A percentile compares a stretch with the other conserved stretches of the same genome.
Conservation (phyloP, 2,888 invertebrate species). For the Iphiclides podalirius region DNA sequence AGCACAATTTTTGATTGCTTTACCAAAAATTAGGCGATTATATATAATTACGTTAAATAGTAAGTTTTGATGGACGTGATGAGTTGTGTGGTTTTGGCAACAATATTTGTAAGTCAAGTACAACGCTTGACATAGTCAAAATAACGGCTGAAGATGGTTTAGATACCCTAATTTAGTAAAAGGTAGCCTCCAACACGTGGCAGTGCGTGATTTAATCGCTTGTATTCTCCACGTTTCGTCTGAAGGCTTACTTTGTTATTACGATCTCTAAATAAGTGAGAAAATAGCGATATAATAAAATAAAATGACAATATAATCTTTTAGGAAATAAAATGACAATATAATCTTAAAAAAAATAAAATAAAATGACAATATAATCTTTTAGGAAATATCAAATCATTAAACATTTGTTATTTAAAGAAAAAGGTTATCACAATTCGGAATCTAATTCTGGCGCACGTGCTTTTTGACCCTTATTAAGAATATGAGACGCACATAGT, state of each 20-base stretch:
- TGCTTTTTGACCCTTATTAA: slow-evolving; percentile 38
- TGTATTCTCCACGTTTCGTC: too few relatives aligned
- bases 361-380: too few relatives aligned
- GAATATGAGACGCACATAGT: too few relatives aligned
- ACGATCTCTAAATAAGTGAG: too few relatives aligned
- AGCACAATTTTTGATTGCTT: slow-evolving; percentile 56
- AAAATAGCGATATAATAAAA: too few relatives aligned
- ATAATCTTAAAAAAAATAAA: too few relatives aligned
- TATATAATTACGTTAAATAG: slow-evolving; percentile 23
- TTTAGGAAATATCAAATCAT: too few relatives aligned
- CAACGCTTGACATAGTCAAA: slow-evolving; percentile 57
- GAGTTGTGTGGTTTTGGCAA: slow-evolving; percentile 66
- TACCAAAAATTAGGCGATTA: slow-evolving; percentile 38
- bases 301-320: too few relatives aligned
- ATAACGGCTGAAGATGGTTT: slow-evolving; percentile 40
- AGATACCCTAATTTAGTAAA: background rate
- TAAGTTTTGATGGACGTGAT: slow-evolving; percentile 51
- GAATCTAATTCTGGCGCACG: slow-evolving; percentile 52
- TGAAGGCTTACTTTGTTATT: too few relatives aligned
- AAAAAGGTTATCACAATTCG: slow-evolving; percentile 62
- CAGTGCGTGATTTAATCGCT: background rate
- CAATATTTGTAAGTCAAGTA: slow-evolving; percentile 35
- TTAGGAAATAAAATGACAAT: too few relatives aligned
- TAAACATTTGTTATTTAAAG: too few relatives aligned
- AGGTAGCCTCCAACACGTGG: background rate